Base-by-base conservation (phyloP, 92 coral and sea anemone species). In the Epizoanthus ramosus region DNA sequence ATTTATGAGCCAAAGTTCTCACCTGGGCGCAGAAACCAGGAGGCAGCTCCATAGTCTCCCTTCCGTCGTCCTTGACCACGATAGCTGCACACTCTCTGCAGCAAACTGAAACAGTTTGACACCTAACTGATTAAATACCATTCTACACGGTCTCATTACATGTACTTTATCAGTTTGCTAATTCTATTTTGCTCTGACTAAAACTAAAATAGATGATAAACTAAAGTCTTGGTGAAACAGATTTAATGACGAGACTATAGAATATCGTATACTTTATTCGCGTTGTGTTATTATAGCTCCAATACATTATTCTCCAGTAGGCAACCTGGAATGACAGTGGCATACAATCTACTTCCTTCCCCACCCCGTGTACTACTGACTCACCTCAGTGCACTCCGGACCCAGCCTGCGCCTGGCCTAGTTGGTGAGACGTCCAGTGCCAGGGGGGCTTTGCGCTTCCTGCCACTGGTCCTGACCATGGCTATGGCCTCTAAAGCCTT, bases 21-120 rank as follows among this genome's bases (percentile, higher is more conserved):
- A 94, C 98, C 98, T 86, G 98, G 98, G 57, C 88, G 89, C n/a
- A 91, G 87, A 81, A 95, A 95, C 98, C 98, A 95, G 18, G 98
- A 87, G 3, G 97, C 98, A 15, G 98, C 98, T 37, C 91, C 89
- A 58, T 85, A 85, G 33, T 93, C 95, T 50, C 97, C 97, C 73
- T 95, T 95, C 63, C 92, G 82, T 76, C 98, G 76, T 58, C 98
- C 94, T 53, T 92, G 93, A 18, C 98, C 98, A 5, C 98, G 98
- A 76, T 91, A 95, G 31, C 92, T 86, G 63, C 92, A 94, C 61
- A 95, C 98, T 75, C 86, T 93, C 71, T 95, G 98, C 12, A 95
- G 86, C 71, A 95, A 79, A 81, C 98, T 95, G 75, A 15, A 69
- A 81, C 45, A 25, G 23, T n/a, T 63, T 37, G 58, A 74, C 15